Evolutionary conservation across 2,888 invertebrate species (phyloP).

Genomic region (Drosophila cognata): DNA sequence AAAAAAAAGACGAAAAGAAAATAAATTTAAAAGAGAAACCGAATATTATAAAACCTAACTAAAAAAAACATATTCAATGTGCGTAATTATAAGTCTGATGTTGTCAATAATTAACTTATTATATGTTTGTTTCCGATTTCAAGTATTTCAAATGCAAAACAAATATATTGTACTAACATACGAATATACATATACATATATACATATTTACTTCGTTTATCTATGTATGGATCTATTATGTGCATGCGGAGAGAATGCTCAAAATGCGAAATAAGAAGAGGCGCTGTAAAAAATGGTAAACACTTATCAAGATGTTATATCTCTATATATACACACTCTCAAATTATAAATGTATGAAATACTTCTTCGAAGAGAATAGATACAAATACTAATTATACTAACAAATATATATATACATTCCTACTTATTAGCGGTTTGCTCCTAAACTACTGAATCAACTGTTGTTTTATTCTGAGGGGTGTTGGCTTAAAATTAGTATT

Average conservation of each 20-base stretch:
- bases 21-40: constrained; percentile 26
- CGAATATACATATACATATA: constrained; percentile 37
- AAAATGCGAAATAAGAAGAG: constrained; percentile 12
- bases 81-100: constrained; percentile 84
- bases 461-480: constrained; percentile 14
- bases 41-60: constrained; percentile 43
- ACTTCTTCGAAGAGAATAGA: constrained; percentile 35
- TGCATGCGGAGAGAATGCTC: constrained; percentile 23
- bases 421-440: constrained; percentile 73
- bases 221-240: constrained; percentile 45
- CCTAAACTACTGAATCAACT: constrained; percentile 48
- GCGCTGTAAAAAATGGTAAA: constrained; percentile 44
- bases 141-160: constrained; percentile 60
- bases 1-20: constrained; percentile 21
- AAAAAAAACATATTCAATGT: constrained; percentile 74
- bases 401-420: constrained; percentile 59
- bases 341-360: constrained; percentile 41
- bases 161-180: constrained; percentile 25
- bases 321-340: constrained; percentile 41
- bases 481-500: not conserved
- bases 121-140: constrained; percentile 57
- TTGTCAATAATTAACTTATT: constrained; percentile 79
- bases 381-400: constrained; percentile 44
- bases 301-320: constrained; percentile 60
- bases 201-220: constrained; percentile 63